phyloP scores from a whole-genome alignment of 2,888 invertebrate species.

The Agrotis exclamationis region DNA sequence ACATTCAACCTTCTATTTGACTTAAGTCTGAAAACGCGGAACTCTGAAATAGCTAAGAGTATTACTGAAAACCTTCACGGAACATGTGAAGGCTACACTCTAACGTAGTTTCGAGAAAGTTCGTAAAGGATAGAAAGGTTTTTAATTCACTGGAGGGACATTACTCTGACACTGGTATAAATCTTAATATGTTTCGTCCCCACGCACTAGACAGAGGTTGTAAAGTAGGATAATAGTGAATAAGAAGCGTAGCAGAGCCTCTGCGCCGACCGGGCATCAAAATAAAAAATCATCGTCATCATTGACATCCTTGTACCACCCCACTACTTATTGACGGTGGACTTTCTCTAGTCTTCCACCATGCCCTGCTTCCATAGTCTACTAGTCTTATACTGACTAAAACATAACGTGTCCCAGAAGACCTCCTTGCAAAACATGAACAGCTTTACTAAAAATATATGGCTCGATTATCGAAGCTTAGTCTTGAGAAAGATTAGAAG shows the following conservation, averaged over 20 bases:
- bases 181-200: conserved; percentile 53
- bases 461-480: not conserved
- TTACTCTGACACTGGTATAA: conserved; percentile 35
- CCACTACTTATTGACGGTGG: too few relatives aligned
- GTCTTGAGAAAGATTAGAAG: not conserved
- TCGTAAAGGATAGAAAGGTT: conserved; percentile 32
- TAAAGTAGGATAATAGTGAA: conserved; percentile 7
- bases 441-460: not conserved
- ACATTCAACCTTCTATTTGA: not conserved
- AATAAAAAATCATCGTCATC: not conserved
- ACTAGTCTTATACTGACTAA: too few relatives aligned
- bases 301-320: not conserved
- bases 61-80: conserved; percentile 2
- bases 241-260: too few relatives aligned
- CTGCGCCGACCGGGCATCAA: too few relatives aligned
- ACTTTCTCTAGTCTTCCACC: too few relatives aligned
- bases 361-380: too few relatives aligned
- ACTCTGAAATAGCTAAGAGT: conserved; percentile 13
- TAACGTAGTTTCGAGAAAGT: conserved; percentile 33
- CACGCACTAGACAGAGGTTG: conserved; percentile 7
- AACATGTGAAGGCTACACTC: conserved; percentile 25
- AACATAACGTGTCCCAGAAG: too few relatives aligned
- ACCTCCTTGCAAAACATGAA: too few relatives aligned
- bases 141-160: conserved; percentile 54
- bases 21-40: not conserved